These are phyloP conservation scores for Trichopria drosophilae DNA, from an alignment of 2,888 invertebrate genomes.

Conservation along the genomic window DNA sequence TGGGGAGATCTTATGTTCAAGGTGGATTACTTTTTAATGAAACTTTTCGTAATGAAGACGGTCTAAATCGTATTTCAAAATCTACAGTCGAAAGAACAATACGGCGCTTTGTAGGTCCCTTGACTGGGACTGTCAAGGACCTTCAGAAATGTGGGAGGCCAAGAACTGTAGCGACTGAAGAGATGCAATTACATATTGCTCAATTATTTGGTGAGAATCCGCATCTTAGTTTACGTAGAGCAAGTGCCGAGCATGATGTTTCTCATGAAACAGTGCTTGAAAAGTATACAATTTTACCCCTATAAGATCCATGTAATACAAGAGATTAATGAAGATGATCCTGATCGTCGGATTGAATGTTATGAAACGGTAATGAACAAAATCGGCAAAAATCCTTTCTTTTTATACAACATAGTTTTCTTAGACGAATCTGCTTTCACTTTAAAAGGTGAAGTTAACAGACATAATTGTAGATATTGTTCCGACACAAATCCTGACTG, in stretches of 20 bases:
- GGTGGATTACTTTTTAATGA: too few species aligned
- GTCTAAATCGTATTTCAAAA: too few species aligned
- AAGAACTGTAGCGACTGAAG: neutral
- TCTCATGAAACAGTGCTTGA: neutral
- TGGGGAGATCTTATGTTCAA: too few species aligned
- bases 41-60: too few species aligned
- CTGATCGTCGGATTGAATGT: conserved; percentile 1
- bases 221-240: conserved; percentile 5
- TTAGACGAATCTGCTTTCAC: conserved; percentile 37
- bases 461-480: conserved; percentile 41
- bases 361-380: conserved; percentile 18
- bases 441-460: conserved; percentile 38
- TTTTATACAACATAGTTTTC: conserved; percentile 35
- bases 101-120: too few species aligned
- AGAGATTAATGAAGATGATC: neutral
- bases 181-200: conserved; percentile 3
- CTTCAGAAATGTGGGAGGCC: too few species aligned
- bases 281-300: conserved; percentile 1
- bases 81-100: too few species aligned
- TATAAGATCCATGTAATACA: conserved; percentile 2
- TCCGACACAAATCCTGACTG: conserved; percentile 35
- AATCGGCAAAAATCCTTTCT: conserved; percentile 13
- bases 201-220: conserved; percentile 5
- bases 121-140: too few species aligned
- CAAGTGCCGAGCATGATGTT: too few species aligned